These are phyloP conservation scores for Rhopalosiphum maidis DNA, from an alignment of 1,140 invertebrate species.

Conservation along the genomic window DNA sequence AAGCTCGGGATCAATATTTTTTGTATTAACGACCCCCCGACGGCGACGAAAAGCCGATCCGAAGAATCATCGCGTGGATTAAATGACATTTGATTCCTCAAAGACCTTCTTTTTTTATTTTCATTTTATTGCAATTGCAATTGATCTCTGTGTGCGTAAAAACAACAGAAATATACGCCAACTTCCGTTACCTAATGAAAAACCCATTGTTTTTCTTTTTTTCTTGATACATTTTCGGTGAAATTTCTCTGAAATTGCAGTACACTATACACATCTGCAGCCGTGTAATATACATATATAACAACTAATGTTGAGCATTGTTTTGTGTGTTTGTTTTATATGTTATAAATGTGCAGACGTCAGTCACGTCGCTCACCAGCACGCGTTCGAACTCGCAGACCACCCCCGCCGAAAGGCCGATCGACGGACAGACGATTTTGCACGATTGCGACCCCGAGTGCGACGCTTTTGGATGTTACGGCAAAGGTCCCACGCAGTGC, in stretches of 20 bases:
- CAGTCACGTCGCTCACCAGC: constrained; percentile 47
- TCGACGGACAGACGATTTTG: constrained; percentile 68
- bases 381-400: constrained; percentile 62
- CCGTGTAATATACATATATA: background rate
- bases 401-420: constrained; percentile 60
- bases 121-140: background rate
- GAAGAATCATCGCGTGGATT: background rate
- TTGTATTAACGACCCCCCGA: background rate
- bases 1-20: background rate
- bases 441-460: constrained; percentile 84
- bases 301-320: background rate
- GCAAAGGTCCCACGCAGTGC: constrained; percentile 79
- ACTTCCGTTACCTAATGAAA: background rate
- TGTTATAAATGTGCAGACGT: constrained; percentile 6
- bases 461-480: constrained; percentile 81
- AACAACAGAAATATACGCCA: background rate
- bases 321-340: background rate
- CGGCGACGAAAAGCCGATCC: background rate
- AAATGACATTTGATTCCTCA: background rate
- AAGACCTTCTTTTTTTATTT: background rate
- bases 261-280: background rate
- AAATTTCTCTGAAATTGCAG: background rate
- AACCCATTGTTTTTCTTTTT: background rate
- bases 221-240: background rate
- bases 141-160: background rate